phyloP scores from a whole-genome alignment of 2,888 invertebrate genomes.

The Hydrotaea cyrtoneurina region DNA sequence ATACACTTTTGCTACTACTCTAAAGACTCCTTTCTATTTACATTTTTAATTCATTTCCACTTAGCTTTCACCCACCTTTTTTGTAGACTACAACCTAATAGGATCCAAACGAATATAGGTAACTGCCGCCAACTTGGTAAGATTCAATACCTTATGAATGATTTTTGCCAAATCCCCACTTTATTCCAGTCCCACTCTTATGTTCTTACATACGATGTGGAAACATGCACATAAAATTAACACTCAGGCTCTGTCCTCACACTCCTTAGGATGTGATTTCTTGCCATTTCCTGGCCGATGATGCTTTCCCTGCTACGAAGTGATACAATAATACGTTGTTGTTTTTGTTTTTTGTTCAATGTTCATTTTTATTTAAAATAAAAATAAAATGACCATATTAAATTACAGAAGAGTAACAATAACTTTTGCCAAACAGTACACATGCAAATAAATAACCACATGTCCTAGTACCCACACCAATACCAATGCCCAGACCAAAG shows the following conservation, averaged over 20 bases:
- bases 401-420: conserved; percentile 26
- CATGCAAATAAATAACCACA: conserved; percentile 26
- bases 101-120: too few relatives aligned
- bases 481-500: not conserved
- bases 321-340: not conserved
- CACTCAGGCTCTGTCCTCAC: not conserved
- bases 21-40: too few relatives aligned
- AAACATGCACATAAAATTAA: conserved; percentile 43
- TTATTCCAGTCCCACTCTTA: too few relatives aligned
- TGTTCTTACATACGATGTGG: not conserved
- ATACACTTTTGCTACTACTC: too few relatives aligned
- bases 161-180: too few relatives aligned
- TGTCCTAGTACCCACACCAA: not conserved
- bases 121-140: too few relatives aligned
- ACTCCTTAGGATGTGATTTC: not conserved
- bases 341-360: conserved; percentile 24
- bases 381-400: conserved; percentile 23
- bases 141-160: too few relatives aligned
- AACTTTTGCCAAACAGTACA: conserved; percentile 10
- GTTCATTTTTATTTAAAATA: conserved; percentile 4
- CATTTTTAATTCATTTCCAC: too few relatives aligned
- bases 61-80: too few relatives aligned
- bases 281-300: not conserved
- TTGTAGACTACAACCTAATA: too few relatives aligned
- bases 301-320: not conserved